A percentile compares a stretch with the other conserved stretches of the same genome.
Conservation (phyloP, 2,797 vertebrate genomes). For the Chromobotia macracanthus region DNA sequence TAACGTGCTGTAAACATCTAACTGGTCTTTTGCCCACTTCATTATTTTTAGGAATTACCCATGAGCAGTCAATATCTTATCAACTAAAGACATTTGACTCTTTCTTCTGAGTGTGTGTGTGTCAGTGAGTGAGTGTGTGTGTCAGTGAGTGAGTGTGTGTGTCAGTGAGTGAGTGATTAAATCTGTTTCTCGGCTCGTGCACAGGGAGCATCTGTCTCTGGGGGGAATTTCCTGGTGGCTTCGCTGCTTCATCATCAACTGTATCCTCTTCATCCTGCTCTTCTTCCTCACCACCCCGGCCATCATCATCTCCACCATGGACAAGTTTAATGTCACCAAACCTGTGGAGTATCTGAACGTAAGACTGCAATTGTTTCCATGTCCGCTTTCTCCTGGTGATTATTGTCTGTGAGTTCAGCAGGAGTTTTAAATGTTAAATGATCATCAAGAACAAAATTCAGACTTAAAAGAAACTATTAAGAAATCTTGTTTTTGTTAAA, state of each 20-base stretch:
- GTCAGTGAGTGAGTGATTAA: too few relatives aligned
- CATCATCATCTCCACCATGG: conserved; percentile 98
- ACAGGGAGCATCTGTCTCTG: conserved; percentile 92
- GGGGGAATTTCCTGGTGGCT: conserved; percentile 95
- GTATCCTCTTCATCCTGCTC: conserved; percentile 92
- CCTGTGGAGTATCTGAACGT: conserved; percentile 96
- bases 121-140: too few relatives aligned
- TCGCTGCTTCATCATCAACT: conserved; percentile 94
- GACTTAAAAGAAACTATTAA: too few relatives aligned
- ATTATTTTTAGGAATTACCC: conserved; percentile 9
- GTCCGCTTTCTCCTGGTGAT: too few relatives aligned
- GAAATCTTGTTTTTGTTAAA: too few relatives aligned
- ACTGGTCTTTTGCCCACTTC: conserved; percentile 5
- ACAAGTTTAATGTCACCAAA: conserved; percentile 98
- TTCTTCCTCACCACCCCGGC: conserved; percentile 98
- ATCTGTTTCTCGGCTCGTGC: background rate
- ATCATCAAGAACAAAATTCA: too few relatives aligned
- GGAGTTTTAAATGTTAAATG: too few relatives aligned
- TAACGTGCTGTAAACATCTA: background rate
- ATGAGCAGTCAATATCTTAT: background rate
- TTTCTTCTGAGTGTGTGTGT: conserved; percentile 18
- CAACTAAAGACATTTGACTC: background rate
- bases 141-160: too few relatives aligned
- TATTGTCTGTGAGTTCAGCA: too few relatives aligned
- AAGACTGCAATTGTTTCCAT: conserved; percentile 62